These are phyloP conservation scores for Cygnus atratus DNA, from an alignment of 2,113 vertebrate species.

Conservation along the genomic window DNA sequence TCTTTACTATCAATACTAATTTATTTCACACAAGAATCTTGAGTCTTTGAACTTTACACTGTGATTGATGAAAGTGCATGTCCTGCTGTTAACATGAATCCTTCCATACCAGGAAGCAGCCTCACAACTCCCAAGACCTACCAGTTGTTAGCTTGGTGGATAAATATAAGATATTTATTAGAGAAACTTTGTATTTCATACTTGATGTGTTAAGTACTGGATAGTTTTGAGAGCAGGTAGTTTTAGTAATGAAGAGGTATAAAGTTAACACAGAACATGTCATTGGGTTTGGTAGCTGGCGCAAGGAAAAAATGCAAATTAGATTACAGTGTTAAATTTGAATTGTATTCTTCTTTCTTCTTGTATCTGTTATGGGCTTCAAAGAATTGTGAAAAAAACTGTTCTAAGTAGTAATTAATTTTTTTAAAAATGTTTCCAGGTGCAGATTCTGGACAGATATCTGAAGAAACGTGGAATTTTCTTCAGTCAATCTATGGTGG, in stretches of 20 bases:
- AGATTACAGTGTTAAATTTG: not conserved
- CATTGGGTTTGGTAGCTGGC: not conserved
- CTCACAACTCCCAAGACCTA: not conserved
- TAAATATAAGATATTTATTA: not conserved
- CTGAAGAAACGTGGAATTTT: slow-evolving; percentile 98
- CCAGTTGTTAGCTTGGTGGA: not conserved
- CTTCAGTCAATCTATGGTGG: slow-evolving; percentile 93
- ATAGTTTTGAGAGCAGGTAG: not conserved
- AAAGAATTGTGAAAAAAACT: not conserved
- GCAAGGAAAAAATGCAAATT: not conserved
- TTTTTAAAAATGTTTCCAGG: slow-evolving; percentile 73
- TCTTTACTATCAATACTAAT: not conserved
- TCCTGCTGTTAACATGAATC: not conserved
- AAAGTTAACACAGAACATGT: not conserved
- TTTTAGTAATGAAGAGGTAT: not conserved
- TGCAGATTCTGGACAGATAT: slow-evolving; percentile 98
- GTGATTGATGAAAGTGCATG: not conserved
- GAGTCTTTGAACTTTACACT: not conserved
- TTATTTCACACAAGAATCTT: not conserved
- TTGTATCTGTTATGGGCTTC: not conserved
- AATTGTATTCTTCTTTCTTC: not conserved
- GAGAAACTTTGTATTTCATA: not conserved
- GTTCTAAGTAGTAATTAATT: not conserved
- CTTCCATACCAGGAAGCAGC: not conserved
- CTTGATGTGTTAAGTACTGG: not conserved